These are phyloP conservation scores for Neodiprion virginianus DNA, from an alignment of 1,140 invertebrate species.

Conservation along the genomic window DNA sequence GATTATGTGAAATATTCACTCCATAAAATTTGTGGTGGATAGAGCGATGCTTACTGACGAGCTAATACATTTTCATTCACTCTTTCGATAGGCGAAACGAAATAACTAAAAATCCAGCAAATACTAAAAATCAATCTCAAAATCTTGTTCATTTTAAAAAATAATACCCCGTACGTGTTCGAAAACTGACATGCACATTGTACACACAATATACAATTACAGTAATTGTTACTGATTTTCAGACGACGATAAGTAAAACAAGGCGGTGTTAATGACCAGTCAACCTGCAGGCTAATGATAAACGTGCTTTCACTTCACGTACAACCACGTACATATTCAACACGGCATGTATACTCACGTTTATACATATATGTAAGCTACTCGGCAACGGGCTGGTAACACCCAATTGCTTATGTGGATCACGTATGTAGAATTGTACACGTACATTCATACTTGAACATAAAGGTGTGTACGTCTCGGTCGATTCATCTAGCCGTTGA, in stretches of 20 bases:
- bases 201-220: background rate
- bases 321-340: background rate
- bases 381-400: background rate
- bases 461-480: background rate
- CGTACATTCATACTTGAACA: background rate
- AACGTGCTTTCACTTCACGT: conserved; percentile 7
- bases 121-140: too few relatives aligned
- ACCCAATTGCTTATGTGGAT: conserved; percentile 7
- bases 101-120: too few relatives aligned
- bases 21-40: too few relatives aligned
- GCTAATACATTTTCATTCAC: too few relatives aligned
- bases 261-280: conserved; percentile 5
- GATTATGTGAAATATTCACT: too few relatives aligned
- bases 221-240: background rate
- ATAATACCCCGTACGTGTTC: too few relatives aligned
- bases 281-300: conserved; percentile 4
- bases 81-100: too few relatives aligned
- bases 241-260: background rate
- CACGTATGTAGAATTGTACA: background rate
- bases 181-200: too few relatives aligned
- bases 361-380: background rate
- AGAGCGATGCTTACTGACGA: too few relatives aligned
- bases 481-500: background rate
- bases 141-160: too few relatives aligned
- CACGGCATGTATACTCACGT: background rate